Evolutionary conservation across 2,113 vertebrate species (phyloP).

Genomic region (Ctenomys sociabilis): DNA sequence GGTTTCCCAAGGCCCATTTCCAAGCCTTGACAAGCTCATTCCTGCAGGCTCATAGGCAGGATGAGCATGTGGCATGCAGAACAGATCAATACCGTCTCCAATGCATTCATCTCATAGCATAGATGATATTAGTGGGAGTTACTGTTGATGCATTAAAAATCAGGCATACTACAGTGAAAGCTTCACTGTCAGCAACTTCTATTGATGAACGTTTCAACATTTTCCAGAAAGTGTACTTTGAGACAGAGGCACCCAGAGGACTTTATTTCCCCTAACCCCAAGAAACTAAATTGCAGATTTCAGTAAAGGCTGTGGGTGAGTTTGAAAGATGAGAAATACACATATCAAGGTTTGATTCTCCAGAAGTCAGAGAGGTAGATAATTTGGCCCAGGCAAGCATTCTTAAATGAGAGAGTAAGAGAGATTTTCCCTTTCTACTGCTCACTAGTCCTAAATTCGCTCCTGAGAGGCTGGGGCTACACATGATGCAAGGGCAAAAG

Average conservation of each 20-base stretch:
- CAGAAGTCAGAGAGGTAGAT: conserved; percentile 32
- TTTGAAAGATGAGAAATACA: conserved; percentile 27
- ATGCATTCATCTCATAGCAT: conserved; percentile 91
- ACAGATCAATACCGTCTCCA: conserved; percentile 88
- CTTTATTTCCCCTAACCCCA: conserved; percentile 9
- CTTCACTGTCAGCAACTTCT: conserved; percentile 85
- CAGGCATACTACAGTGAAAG: conserved; percentile 91
- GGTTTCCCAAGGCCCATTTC: conserved; percentile 90
- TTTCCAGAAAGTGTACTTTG: conserved; percentile 88
- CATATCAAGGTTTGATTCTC: conserved; percentile 19
- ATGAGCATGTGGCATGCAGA: conserved; percentile 93
- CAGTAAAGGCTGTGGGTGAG: conserved; percentile 58
- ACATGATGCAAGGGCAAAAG: neutral
- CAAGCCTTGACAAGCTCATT: conserved; percentile 91
- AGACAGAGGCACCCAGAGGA: conserved; percentile 25
- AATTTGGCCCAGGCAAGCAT: conserved; percentile 65
- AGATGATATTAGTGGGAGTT: conserved; percentile 86
- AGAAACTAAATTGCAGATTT: conserved; percentile 64
- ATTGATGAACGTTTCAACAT: conserved; percentile 89
- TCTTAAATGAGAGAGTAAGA: conserved; percentile 2
- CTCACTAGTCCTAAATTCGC: conserved; percentile 23
- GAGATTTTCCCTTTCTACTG: conserved; percentile 11
- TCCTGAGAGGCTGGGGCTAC: neutral
- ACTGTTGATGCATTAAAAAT: conserved; percentile 89
- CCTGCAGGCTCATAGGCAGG: conserved; percentile 88